Conservation (phyloP, 1,140 invertebrate species). For the Pseudomyrmex sp. region DNA sequence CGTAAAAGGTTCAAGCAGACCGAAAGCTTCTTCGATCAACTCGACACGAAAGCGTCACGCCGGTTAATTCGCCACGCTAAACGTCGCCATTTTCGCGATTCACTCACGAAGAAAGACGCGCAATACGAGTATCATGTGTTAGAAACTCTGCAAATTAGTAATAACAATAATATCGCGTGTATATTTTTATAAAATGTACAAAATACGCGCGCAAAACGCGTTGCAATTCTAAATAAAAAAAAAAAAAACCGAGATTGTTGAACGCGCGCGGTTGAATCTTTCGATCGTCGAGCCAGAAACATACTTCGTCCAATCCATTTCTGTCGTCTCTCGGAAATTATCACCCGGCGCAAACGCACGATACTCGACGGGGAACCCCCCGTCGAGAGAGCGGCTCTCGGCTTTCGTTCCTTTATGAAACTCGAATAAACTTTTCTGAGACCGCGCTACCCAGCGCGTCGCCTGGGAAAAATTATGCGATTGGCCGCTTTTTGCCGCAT, state of each 20-base stretch:
- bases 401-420: constrained; percentile 71
- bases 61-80: constrained; percentile 46
- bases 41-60: constrained; percentile 56
- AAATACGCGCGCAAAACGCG: too few species aligned
- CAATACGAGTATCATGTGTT: constrained; percentile 6
- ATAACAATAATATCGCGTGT: too few species aligned
- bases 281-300: constrained; percentile 69
- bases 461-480: constrained; percentile 38
- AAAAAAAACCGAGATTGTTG: constrained; percentile 51
- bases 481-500: constrained; percentile 19
- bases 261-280: constrained; percentile 52
- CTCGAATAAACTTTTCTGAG: constrained; percentile 67
- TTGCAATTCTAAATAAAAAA: constrained; percentile 27
- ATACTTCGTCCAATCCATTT: constrained; percentile 73
- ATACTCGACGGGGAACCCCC: constrained; percentile 62
- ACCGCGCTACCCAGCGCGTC: constrained; percentile 39
- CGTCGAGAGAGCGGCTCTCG: constrained; percentile 56
- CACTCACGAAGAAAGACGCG: constrained; percentile 1
- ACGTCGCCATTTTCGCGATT: constrained; percentile 36
- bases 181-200: too few species aligned
- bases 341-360: constrained; percentile 69
- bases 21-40: constrained; percentile 58
- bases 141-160: neutral
- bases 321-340: constrained; percentile 73
- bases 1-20: constrained; percentile 45